These are phyloP conservation scores for Hormiphora californensis DNA, from an alignment of 37 sponge, comb jelly and placozoan genomes.

Conservation along the genomic window DNA sequence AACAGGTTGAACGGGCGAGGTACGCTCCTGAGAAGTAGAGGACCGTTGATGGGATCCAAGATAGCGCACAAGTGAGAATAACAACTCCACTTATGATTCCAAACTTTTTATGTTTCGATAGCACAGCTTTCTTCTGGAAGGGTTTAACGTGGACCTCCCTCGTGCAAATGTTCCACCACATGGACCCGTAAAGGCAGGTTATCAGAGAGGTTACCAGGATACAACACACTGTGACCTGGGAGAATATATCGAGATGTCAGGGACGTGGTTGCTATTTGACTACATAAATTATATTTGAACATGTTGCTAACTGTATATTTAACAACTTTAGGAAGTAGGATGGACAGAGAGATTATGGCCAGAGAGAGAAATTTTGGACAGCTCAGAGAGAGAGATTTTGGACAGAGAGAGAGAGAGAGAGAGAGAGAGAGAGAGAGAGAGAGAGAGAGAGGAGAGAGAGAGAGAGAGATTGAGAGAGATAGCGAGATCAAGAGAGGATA, in stretches of 20 bases:
- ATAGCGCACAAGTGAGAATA: background rate
- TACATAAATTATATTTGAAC: background rate
- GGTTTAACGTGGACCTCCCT: background rate
- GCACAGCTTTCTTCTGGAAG: background rate
- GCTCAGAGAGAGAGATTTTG: too few relatives aligned
- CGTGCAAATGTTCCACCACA: conserved; percentile 4
- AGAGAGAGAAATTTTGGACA: too few relatives aligned
- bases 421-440: too few relatives aligned
- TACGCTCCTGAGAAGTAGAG: background rate
- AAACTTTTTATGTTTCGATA: background rate
- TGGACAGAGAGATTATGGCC: too few relatives aligned
- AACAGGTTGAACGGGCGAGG: background rate
- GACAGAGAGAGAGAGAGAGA: too few relatives aligned
- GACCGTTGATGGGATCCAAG: background rate
- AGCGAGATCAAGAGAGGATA: too few relatives aligned
- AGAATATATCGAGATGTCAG: background rate
- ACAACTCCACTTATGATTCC: background rate
- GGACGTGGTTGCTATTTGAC: background rate
- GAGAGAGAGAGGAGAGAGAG: too few relatives aligned
- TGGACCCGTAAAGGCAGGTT: background rate
- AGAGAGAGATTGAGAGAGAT: too few relatives aligned
- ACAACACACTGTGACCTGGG: background rate
- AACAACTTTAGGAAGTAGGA: too few relatives aligned
- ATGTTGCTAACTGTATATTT: too few relatives aligned
- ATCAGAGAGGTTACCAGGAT: conserved; percentile 1